Evolutionary conservation across 2,888 invertebrate genomes (phyloP).

Genomic region (Caenorhabditis panamensis): DNA sequence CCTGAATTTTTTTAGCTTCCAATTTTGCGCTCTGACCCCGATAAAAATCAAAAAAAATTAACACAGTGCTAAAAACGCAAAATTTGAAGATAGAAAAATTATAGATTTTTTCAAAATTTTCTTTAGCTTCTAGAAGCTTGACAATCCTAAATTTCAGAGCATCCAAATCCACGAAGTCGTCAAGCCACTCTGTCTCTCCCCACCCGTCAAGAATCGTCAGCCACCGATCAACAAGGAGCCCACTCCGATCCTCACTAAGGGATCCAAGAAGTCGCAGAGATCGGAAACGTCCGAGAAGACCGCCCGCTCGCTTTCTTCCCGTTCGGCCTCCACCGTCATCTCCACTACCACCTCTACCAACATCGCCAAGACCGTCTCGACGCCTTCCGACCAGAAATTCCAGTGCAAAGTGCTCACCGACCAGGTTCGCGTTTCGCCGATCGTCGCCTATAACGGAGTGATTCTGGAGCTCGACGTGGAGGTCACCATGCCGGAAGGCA

Average conservation of each 20-base stretch:
- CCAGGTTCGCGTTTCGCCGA: conserved; percentile 48
- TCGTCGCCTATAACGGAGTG: conserved; percentile 41
- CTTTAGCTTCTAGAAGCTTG: neutral
- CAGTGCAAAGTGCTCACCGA: conserved; percentile 39
- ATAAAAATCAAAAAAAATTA: too few species aligned
- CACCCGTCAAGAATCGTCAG: neutral
- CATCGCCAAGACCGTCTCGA: neutral
- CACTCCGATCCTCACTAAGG: too few species aligned
- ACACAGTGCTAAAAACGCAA: neutral
- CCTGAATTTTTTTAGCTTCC: too few species aligned
- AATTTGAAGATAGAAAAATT: neutral
- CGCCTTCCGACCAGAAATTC: neutral
- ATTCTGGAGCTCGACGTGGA: conserved; percentile 57
- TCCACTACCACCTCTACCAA: neutral
- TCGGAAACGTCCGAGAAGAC: too few species aligned
- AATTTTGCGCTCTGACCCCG: too few species aligned
- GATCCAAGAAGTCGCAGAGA: too few species aligned
- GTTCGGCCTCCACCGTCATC: too few species aligned
- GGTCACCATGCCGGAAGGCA: conserved; percentile 23
- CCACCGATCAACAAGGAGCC: neutral
- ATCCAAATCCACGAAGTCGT: conserved; percentile 37
- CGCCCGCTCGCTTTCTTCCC: too few species aligned
- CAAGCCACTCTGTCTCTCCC: conserved; percentile 44
- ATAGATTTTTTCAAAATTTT: too few species aligned
- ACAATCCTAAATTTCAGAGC: conserved; percentile 41